These are phyloP conservation scores for Drosophila hamatofila DNA, from an alignment of 2,888 invertebrate species.

Conservation along the genomic window DNA sequence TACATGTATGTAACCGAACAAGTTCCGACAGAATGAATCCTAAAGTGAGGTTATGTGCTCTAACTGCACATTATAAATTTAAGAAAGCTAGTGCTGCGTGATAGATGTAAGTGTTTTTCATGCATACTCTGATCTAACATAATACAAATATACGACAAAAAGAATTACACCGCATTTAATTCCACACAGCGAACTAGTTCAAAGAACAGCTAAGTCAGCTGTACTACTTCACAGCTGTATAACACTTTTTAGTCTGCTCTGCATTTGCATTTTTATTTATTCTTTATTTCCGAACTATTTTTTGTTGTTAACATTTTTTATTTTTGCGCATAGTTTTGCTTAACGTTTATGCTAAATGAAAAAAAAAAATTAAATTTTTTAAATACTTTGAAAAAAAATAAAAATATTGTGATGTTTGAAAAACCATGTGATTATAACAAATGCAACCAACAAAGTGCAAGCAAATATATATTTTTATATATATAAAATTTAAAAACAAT, in stretches of 20 bases:
- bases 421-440: constrained; percentile 48
- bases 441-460: constrained; percentile 76
- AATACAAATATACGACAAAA: background rate
- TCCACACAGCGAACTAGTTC: constrained; percentile 15
- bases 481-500: constrained; percentile 25
- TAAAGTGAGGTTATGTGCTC: background rate
- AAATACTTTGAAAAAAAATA: constrained; percentile 34
- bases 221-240: background rate
- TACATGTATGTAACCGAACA: background rate
- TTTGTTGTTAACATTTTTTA: constrained; percentile 18
- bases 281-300: background rate
- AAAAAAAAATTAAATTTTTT: constrained; percentile 19
- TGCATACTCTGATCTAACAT: constrained; percentile 49
- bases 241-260: constrained; percentile 26
- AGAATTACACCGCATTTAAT: constrained; percentile 9
- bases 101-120: constrained; percentile 69
- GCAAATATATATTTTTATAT: constrained; percentile 59
- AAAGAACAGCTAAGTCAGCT: background rate
- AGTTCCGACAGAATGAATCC: background rate
- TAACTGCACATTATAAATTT: background rate
- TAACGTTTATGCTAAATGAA: constrained; percentile 60
- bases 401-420: constrained; percentile 60
- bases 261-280: background rate
- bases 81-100: background rate
- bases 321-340: constrained; percentile 64